Base-by-base conservation (phyloP, 2,888 invertebrate species). In the Drosophila colorata region DNA sequence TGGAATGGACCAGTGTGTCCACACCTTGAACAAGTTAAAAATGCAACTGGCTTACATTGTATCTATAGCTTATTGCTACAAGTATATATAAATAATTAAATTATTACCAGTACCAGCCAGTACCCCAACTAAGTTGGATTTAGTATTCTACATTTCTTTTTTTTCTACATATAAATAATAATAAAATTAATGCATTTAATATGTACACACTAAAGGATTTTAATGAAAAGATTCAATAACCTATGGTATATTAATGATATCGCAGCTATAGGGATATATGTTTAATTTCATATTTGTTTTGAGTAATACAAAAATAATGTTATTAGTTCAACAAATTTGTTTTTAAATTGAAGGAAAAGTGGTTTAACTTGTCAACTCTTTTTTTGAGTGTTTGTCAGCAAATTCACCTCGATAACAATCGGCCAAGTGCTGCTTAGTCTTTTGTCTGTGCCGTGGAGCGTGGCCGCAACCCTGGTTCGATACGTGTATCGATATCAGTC, bases 401-500 rank as follows among this genome's bases (percentile, higher is more conserved):
- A 35, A 51, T 1, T 31, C 23, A 14, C 44, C 35, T 35, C 68
- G 72, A 75, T 71, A 75, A n/a, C 28, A 56, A 74, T 75, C 44
- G 61, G n/a, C 28, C 0, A 2, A 16, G 8, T 31, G 16, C 16
- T 16, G 11, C 20, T 33, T n/a, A 25, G 16, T 57, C 51, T 71
- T 38, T 65, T 69, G 69, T 65, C 41, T 57, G 28, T 41, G 28
- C 11, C 38, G 13, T 33, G 11, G 18, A 49, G 70, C 43, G 28
- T 61, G 2, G 25, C 65, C 38, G 61, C 72, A 75, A 61, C 74
- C 76, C 74, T 75, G 74, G 72, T 48, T 52, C 74, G 74, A 76
- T 72, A 76, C 41, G 67, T 46, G 61, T 75, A 74, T 74, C 76
- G 74, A 75, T 74, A 74, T 75, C 74, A 75, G 74, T 74, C 74